phyloP scores from a whole-genome alignment of 2,113 vertebrate genomes.

The Anhinga anhinga region DNA sequence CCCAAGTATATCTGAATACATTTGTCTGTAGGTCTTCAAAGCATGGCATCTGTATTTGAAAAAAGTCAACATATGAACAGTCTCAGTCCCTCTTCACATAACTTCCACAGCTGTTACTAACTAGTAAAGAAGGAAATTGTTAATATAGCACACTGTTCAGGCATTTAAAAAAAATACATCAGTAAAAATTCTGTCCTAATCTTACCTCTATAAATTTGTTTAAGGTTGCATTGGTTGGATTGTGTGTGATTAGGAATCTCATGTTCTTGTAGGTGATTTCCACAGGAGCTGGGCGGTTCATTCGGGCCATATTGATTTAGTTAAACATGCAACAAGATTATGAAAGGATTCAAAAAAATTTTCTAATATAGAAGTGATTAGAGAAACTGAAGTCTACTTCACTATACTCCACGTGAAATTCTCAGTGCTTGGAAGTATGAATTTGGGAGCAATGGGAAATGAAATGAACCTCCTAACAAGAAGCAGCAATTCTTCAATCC shows the following conservation, averaged over 20 bases:
- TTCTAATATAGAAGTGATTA: conserved; percentile 76
- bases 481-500: conserved; percentile 92
- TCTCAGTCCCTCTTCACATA: not conserved
- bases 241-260: conserved; percentile 99
- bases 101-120: not conserved
- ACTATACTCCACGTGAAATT: conserved; percentile 80
- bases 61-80: not conserved
- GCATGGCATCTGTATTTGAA: not conserved
- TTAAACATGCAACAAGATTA: conserved; percentile 72
- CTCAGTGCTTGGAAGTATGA: conserved; percentile 76
- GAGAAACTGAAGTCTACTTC: conserved; percentile 80
- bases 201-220: conserved; percentile 99
- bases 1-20: not conserved
- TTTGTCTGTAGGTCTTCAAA: not conserved
- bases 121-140: not conserved
- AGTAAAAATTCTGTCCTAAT: not conserved
- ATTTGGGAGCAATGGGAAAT: conserved; percentile 73
- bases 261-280: conserved; percentile 99
- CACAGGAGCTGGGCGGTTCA: conserved; percentile 99
- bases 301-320: conserved; percentile 92
- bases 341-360: conserved; percentile 69
- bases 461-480: conserved; percentile 85
- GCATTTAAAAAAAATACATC: not conserved
- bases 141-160: not conserved
- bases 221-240: conserved; percentile 98